Conservation (phyloP, 2,113 vertebrate genomes). For the Caloenas nicobarica region DNA sequence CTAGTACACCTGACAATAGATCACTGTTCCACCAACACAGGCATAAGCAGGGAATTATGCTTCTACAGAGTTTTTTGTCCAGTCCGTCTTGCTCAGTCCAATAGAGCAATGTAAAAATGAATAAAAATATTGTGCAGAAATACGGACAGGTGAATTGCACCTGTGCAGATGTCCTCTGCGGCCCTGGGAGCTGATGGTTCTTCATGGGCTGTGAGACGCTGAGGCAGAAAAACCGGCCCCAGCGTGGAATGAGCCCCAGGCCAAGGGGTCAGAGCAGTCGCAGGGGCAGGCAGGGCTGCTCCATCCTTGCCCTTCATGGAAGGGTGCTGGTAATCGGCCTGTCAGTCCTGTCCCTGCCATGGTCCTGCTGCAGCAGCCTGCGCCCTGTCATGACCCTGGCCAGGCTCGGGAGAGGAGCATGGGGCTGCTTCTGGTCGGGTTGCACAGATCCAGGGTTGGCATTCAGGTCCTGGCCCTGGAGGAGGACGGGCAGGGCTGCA, state of each 20-base stretch:
- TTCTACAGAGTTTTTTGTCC: background rate
- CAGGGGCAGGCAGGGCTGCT: background rate
- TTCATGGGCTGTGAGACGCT: fast-evolving
- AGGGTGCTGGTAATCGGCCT: background rate
- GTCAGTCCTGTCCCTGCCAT: background rate
- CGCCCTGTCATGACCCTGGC: background rate
- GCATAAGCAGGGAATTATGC: background rate
- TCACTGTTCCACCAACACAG: background rate
- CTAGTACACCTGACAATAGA: background rate
- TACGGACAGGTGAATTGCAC: background rate
- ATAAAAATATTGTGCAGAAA: background rate
- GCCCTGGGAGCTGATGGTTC: background rate
- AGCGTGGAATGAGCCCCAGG: background rate
- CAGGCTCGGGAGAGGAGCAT: fast-evolving
- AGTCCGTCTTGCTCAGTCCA: background rate
- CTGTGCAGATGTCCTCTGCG: fast-evolving
- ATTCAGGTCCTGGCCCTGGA: background rate
- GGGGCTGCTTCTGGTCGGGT: background rate
- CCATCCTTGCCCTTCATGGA: background rate
- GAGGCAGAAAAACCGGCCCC: background rate
- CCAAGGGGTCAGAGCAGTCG: background rate
- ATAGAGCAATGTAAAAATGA: background rate
- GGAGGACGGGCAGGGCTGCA: background rate
- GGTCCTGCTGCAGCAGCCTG: background rate
- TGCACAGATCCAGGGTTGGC: background rate